phyloP scores from a whole-genome alignment of 2,888 invertebrate species.

The Spilarctia lutea region DNA sequence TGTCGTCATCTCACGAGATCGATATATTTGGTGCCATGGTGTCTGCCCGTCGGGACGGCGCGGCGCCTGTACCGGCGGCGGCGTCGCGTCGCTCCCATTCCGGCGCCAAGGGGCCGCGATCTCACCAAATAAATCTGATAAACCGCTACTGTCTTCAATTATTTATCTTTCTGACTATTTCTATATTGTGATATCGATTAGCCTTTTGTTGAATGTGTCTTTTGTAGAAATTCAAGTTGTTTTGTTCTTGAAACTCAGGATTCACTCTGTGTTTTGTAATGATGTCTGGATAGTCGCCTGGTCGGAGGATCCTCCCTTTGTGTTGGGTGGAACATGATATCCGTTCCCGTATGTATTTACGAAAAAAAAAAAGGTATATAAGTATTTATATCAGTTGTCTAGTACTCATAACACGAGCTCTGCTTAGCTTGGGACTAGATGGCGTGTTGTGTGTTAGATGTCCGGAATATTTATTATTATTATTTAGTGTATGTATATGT shows the following conservation, averaged over 20 bases:
- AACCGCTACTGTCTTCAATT: conserved; percentile 60
- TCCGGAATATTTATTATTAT: too few relatives aligned
- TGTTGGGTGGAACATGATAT: too few relatives aligned
- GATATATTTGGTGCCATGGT: conserved; percentile 65
- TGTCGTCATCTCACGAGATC: conserved; percentile 69
- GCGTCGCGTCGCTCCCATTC: conserved; percentile 9
- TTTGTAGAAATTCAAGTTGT: background rate
- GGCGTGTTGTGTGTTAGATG: too few relatives aligned
- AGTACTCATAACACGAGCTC: too few relatives aligned
- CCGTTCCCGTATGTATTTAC: too few relatives aligned
- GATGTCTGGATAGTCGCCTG: background rate
- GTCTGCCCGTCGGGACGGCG: conserved; percentile 83
- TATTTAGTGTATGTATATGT: too few relatives aligned
- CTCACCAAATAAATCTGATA: conserved; percentile 66
- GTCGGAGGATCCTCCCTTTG: too few relatives aligned
- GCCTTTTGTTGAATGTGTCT: conserved; percentile 14
- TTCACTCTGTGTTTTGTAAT: background rate
- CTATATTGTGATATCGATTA: conserved; percentile 36
- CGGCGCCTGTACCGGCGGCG: conserved; percentile 65
- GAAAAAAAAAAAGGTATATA: too few relatives aligned
- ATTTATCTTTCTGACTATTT: conserved; percentile 61
- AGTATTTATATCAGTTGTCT: too few relatives aligned
- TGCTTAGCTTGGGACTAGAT: too few relatives aligned
- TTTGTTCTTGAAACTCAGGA: background rate
- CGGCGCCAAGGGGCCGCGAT: conserved; percentile 78